Percentiles rank a stretch among this genome's conserved stretches.
Evolutionary conservation across 2,113 vertebrate genomes (phyloP).

Genomic region (Polypterus senegalus): DNA sequence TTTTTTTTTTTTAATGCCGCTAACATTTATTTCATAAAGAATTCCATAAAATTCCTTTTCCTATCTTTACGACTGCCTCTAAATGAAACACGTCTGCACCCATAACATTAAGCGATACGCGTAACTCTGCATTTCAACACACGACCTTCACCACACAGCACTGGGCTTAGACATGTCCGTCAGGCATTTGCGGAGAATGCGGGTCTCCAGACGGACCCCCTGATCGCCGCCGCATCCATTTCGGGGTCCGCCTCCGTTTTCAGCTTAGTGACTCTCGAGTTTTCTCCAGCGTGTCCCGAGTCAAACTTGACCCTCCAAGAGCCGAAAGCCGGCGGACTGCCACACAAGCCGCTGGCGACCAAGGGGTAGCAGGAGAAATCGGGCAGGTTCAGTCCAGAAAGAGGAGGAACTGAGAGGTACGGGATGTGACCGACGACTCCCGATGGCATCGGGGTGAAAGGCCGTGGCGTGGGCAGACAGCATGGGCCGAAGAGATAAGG

Average conservation of each 20-base stretch:
- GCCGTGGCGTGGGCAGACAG: constrained; percentile 37
- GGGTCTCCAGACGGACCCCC: not conserved
- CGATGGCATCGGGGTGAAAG: constrained; percentile 18
- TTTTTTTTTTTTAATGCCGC: no score
- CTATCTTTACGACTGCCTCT: no score
- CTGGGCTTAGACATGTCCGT: not conserved
- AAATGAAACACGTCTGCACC: no score
- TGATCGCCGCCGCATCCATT: not conserved
- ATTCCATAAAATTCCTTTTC: no score
- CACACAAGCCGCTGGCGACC: constrained; percentile 16
- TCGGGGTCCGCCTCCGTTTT: not conserved
- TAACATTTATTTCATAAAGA: no score
- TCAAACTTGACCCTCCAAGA: constrained; percentile 18
- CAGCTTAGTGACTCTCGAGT: constrained; percentile 7
- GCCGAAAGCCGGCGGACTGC: not conserved
- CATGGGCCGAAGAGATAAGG: constrained; percentile 36
- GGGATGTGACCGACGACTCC: constrained; percentile 25
- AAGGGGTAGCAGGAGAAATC: constrained; percentile 23
- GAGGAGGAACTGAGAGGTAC: constrained; percentile 21
- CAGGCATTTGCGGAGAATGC: constrained; percentile 6
- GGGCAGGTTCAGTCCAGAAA: constrained; percentile 20
- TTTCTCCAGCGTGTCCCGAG: constrained; percentile 17
- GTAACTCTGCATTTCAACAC: no score
- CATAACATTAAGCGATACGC: no score
- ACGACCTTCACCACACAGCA: no score